Percentiles rank a stretch among this genome's conserved stretches.
phyloP scores from a whole-genome alignment of 2,888 invertebrate species.

The Watsonalla cultraria region DNA sequence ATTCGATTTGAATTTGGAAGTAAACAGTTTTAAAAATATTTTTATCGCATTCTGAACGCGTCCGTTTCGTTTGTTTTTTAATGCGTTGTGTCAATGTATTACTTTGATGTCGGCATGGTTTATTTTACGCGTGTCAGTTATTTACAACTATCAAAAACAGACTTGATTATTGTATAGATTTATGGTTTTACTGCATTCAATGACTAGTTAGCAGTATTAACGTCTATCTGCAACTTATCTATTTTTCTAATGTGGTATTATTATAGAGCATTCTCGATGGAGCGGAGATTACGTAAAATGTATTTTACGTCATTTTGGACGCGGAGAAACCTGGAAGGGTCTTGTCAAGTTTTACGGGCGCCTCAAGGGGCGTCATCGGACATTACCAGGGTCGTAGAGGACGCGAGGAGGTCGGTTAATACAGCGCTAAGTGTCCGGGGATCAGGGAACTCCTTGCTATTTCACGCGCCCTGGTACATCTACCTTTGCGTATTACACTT shows the following conservation, averaged over 20 bases:
- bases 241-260: background rate
- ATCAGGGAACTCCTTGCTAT: constrained; percentile 23
- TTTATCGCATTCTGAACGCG: constrained; percentile 2
- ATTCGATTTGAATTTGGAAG: background rate
- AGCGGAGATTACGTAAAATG: background rate
- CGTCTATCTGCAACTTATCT: background rate
- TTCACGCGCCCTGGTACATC: constrained; percentile 19
- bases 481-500: background rate
- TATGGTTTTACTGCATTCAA: constrained; percentile 14
- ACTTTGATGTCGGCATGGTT: constrained; percentile 20
- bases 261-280: too few species aligned
- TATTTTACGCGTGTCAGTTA: constrained; percentile 10
- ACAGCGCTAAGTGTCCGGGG: constrained; percentile 46
- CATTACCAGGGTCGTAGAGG: constrained; percentile 51
- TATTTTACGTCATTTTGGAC: background rate
- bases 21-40: background rate
- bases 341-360: constrained; percentile 2
- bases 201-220: background rate
- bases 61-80: constrained; percentile 7
- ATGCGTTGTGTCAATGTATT: constrained; percentile 8
- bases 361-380: constrained; percentile 33
- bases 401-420: constrained; percentile 49
- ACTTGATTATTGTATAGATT: constrained; percentile 15
- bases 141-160: constrained; percentile 7
- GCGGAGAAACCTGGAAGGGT: background rate